Evolutionary conservation across 1,140 invertebrate species (phyloP), one percentile per base, ranked within the genome.

Genomic region (Drosophila albomicans): DNA sequence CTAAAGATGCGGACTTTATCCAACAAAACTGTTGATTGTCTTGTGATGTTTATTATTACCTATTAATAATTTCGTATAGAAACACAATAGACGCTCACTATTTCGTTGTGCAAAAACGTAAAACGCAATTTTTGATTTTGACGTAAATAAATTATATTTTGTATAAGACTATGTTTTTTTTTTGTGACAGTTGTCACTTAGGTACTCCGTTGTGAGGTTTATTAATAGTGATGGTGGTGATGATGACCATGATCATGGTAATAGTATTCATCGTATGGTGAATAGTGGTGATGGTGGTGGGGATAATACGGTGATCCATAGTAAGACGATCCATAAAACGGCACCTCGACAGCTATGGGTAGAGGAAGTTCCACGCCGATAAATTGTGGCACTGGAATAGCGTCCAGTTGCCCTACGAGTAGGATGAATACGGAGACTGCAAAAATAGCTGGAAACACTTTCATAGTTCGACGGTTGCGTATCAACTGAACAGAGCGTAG

Each of bases 161-260:
- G 20, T 25, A 25, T 30, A 45, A 13, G 66, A 38, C 35, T 38
- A 3, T 38, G 30, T 38, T 38, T 35, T 54, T 54, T 58, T 59
- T 25, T 25, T 25, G 20, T 25, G 52, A 73, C 63, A 73, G 32
- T 35, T 32, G 57, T 57, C 16, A 1, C 45, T n/a, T 1, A 30
- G 10, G 1, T 58, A 11, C 15, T 20, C 5, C 4, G 13, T 20
- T 35, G 59, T 49, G 5, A 2, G 13, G 30, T 58, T 30, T 51
- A 76, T 8, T 68, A 78, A 62, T 84, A 72, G 10, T 49, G 48
- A 10, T 63, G 48, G 10, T 63, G 51, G 1, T 43, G 25, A 48
- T 41, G 13, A 30, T 61, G 32, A 38, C 77, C 46, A 45, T 84
- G 65, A 3, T 61, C 65, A 16, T 76, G 66, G 25, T 64, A 13